Evolutionary conservation across 2,113 vertebrate species (phyloP).

Genomic region (Cheilinus undulatus): DNA sequence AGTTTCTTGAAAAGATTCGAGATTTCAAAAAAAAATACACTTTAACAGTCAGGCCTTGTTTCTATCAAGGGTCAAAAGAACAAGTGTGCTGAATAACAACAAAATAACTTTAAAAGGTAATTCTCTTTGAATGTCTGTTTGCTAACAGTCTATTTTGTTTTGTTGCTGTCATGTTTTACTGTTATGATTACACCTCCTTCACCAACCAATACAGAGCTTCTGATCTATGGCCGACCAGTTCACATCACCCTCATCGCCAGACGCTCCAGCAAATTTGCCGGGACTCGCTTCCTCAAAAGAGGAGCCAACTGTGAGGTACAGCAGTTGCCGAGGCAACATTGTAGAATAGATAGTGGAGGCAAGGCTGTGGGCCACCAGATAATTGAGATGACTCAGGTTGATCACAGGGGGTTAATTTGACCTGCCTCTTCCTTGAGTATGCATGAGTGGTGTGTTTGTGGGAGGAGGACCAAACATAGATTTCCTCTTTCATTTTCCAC

Average conservation of each 20-base stretch:
- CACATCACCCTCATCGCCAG: constrained; percentile 96
- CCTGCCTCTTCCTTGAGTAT: constrained; percentile 42
- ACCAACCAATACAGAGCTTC: constrained; percentile 86
- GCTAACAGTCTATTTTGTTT: neutral
- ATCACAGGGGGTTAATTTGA: constrained; percentile 65
- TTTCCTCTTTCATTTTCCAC: constrained; percentile 1
- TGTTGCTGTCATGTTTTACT: neutral
- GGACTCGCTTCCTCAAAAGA: constrained; percentile 98
- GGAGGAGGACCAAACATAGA: constrained; percentile 9
- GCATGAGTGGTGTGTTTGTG: constrained; percentile 32
- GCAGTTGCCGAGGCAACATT: constrained; percentile 57
- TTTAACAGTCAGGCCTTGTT: no score
- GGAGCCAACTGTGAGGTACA: constrained; percentile 96
- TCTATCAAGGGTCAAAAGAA: no score
- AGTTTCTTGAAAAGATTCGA: no score
- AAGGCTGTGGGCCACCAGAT: constrained; percentile 29
- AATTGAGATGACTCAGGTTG: constrained; percentile 65
- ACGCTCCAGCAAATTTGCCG: constrained; percentile 96
- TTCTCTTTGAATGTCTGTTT: no score
- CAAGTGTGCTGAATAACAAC: no score
- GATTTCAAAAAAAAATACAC: no score
- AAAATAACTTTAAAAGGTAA: no score
- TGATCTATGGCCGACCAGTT: constrained; percentile 96
- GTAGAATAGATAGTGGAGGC: constrained; percentile 42
- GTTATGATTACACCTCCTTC: constrained; percentile 74